A percentile compares a stretch with the other conserved stretches of the same genome.
These are phyloP conservation scores for Spinibarbus caldwelli DNA, from an alignment of 2,797 vertebrate species.

Conservation along the genomic window DNA sequence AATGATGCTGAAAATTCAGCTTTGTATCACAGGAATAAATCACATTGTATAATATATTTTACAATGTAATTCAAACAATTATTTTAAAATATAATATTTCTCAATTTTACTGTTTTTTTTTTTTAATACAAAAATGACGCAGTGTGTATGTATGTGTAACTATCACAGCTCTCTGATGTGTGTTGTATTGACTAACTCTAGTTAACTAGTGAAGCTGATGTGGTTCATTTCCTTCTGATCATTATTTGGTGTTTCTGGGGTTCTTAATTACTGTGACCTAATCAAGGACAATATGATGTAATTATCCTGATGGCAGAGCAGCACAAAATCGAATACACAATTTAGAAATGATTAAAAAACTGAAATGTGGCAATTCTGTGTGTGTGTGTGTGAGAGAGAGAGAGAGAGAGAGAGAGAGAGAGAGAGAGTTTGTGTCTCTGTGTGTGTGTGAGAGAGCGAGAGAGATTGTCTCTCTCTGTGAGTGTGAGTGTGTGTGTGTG, in stretches of 20 bases:
- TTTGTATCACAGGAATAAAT: neutral
- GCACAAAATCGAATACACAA: slow-evolving; percentile 54
- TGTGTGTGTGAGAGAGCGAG: no score
- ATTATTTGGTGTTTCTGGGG: neutral
- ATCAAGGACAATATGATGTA: slow-evolving; percentile 52
- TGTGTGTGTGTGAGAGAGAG: neutral
- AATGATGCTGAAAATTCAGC: neutral
- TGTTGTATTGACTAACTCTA: neutral
- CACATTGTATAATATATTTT: neutral
- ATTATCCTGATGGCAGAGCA: slow-evolving; percentile 37
- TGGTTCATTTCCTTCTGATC: neutral
- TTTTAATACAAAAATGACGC: neutral
- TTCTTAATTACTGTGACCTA: slow-evolving; percentile 57
- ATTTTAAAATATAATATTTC: neutral
- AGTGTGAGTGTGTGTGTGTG: neutral
- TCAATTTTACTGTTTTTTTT: no score
- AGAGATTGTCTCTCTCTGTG: no score
- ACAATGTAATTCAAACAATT: neutral
- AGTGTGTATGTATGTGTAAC: neutral
- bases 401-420: no score
- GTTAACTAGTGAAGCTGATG: neutral
- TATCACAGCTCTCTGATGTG: neutral
- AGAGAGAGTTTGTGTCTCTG: no score
- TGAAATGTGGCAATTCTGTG: neutral
- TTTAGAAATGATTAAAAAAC: slow-evolving; percentile 55